Evolutionary conservation across 2,888 invertebrate species (phyloP), one percentile per base, ranked within the genome.

Genomic region (Andrena praecox): DNA sequence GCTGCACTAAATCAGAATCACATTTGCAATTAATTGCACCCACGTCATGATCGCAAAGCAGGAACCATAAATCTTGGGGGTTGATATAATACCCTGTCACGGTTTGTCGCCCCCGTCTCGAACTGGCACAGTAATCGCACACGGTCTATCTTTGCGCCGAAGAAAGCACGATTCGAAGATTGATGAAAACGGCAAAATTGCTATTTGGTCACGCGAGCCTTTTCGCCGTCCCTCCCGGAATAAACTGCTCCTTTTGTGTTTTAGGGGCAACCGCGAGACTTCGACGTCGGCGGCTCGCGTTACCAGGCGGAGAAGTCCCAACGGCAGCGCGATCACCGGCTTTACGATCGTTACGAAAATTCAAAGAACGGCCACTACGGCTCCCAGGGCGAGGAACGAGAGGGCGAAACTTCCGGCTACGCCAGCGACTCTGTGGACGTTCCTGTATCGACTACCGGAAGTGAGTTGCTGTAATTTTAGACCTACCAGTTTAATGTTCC

Each of bases 391-490:
- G 93, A 93, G 68, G 93, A 93, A 77, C 90, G 91, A 69, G 93
- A 91, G 68, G 93, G 92, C 24, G 97, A 97, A 91, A 97, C 97
- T 73, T 97, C 97, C 42, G 97, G 97, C 52, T 97, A 98, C 94
- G 97, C 97, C 67, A 97, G 97, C 92, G 97, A 97, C 92, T 97
- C 96, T 66, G 94, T 95, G 12, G 94, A 94, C 56, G 90, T 89
- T 3, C 73, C 91, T 29, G 75, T 77, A 10, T 59, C 77, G 5
- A 27, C 71, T 7, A 60, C 70, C 10, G 56, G 31, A 64, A 86
- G 85, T 85, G 60, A 74, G 80, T 42, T 0, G 24, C 8, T 31
- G 2, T 3, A 24, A 24, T 33, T 33, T 33, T 52, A 16, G 10
- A n/a, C 16, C 16, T 16, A 8, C 29, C 20, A n/a, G n/a, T 24